These are phyloP conservation scores for Sebastiscus albofasciatus DNA, from an alignment of 2,797 vertebrate genomes.

Conservation along the genomic window DNA sequence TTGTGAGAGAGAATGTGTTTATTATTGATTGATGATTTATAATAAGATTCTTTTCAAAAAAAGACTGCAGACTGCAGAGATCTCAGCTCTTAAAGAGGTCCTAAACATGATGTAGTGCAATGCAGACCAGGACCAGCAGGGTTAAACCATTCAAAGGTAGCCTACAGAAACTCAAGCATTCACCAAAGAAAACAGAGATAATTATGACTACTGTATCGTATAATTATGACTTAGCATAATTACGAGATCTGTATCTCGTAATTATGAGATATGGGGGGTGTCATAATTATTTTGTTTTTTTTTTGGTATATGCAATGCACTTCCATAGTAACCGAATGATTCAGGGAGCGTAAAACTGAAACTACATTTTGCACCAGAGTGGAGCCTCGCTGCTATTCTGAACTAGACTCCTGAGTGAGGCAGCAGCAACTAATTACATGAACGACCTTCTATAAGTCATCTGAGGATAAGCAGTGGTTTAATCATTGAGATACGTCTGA, in stretches of 20 bases:
- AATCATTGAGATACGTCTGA: slow-evolving; percentile 2
- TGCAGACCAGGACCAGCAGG: neutral
- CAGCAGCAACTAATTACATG: slow-evolving; percentile 10
- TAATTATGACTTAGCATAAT: neutral
- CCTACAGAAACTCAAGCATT: neutral
- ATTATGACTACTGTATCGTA: neutral
- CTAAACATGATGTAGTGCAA: neutral
- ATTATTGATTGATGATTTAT: neutral
- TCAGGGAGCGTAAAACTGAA: neutral
- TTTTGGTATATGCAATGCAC: neutral
- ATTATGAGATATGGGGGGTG: neutral
- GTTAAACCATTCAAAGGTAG: neutral
- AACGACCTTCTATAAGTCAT: slow-evolving; percentile 8
- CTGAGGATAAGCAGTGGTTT: slow-evolving; percentile 1
- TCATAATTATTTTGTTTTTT: neutral
- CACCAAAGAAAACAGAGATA: neutral
- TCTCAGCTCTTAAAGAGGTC: neutral
- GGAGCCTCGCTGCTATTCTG: neutral
- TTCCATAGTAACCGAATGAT: neutral
- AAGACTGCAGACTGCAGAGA: too few species aligned
- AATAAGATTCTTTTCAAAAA: neutral
- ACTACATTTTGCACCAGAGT: neutral
- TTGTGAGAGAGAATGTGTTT: too few species aligned
- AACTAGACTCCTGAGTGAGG: neutral
- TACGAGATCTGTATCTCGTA: neutral